Evolutionary conservation across 2,888 invertebrate species (phyloP).

Genomic region (Gnatocerus cornutus): DNA sequence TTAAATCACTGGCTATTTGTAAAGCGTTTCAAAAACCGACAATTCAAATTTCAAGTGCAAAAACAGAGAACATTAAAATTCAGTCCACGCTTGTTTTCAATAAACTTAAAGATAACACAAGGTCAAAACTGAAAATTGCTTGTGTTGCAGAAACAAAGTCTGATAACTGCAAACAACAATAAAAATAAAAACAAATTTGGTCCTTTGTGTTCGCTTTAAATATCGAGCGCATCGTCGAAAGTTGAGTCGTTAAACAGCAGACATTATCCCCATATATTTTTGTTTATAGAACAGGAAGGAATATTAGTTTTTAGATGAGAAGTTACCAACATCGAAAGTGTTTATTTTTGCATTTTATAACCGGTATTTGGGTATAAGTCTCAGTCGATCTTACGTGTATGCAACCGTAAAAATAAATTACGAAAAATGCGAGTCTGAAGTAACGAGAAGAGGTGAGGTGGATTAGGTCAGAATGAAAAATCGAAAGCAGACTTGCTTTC

Average conservation of each 20-base stretch:
- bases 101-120: no score
- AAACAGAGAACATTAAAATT: no score
- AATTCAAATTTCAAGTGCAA: no score
- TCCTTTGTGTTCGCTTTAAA: no score
- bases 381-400: neutral
- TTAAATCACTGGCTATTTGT: neutral
- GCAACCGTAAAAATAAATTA: slow-evolving; percentile 27
- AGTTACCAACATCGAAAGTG: slow-evolving; percentile 51
- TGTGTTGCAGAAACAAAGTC: no score
- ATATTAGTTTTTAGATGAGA: slow-evolving; percentile 49
- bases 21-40: no score
- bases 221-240: no score
- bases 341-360: slow-evolving; percentile 49
- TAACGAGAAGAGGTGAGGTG: slow-evolving; percentile 14
- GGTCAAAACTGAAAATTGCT: no score
- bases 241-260: no score
- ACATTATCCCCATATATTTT: slow-evolving; percentile 57
- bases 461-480: slow-evolving; percentile 28
- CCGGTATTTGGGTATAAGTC: neutral
- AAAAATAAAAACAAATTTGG: no score
- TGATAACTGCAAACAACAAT: no score
- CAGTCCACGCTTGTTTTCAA: slow-evolving; percentile 2
- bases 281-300: slow-evolving; percentile 59
- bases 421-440: slow-evolving; percentile 19
- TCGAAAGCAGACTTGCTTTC: slow-evolving; percentile 5